Conservation (phyloP, 2,113 vertebrate species). For the Condylura cristata region DNA sequence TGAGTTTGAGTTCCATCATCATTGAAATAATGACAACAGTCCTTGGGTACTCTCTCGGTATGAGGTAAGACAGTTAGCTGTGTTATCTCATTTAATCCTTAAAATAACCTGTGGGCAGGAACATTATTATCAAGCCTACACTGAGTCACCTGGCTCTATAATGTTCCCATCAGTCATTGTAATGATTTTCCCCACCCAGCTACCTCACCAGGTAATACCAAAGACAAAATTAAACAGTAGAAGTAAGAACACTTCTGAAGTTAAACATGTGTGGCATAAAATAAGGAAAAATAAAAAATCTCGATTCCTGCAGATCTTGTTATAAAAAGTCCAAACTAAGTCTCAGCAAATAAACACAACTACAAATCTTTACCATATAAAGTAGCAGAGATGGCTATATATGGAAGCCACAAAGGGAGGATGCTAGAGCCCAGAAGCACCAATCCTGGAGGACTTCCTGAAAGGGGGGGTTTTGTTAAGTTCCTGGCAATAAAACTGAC, state of each 20-base stretch:
- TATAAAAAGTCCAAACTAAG: background rate
- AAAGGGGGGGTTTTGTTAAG: background rate
- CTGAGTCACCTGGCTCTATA: background rate
- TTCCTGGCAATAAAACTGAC: background rate
- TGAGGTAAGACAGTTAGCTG: background rate
- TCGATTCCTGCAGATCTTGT: background rate
- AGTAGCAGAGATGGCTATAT: background rate
- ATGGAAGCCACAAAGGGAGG: background rate
- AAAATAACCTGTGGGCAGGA: conserved; percentile 37
- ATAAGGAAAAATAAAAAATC: conserved; percentile 32
- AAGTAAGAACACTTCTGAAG: background rate
- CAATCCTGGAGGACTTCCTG: conserved; percentile 9
- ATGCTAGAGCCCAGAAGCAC: background rate
- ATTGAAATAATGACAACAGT: background rate
- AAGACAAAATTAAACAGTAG: background rate
- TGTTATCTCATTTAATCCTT: conserved; percentile 51
- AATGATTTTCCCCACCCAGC: background rate
- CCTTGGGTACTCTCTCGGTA: background rate
- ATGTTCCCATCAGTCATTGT: background rate
- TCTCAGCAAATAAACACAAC: no score
- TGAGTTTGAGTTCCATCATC: background rate
- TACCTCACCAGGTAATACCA: background rate
- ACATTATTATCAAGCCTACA: background rate
- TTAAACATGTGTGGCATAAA: background rate
- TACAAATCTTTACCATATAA: background rate